Evolutionary conservation across 1,140 invertebrate species (phyloP), one percentile per base, ranked within the genome.

Genomic region (Drosophila ercepeae): DNA sequence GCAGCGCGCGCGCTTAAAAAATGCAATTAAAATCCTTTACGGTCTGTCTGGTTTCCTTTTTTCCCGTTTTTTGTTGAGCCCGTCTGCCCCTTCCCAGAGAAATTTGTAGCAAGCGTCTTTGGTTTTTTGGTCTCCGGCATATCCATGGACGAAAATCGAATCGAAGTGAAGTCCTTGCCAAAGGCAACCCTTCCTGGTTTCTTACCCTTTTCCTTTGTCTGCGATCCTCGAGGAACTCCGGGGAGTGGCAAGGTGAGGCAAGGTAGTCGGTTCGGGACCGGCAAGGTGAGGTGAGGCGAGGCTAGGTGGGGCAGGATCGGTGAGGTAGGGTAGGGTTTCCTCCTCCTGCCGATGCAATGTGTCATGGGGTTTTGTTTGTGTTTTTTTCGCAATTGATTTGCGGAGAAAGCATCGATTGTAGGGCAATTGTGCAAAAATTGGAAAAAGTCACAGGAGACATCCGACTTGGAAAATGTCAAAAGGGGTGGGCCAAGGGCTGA

Each of bases 401-500:
- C 82, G 82, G 82, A 86, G 82, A 86, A 86, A 86, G 82, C 82
- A 86, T 86, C 82, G 82, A 86, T 86, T 86, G 82, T 86, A 81
- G 74, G 77, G 70, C 86, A 86, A 86, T 86, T 86, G 82, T 88
- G 82, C 82, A 82, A 86, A 88, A 86, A 82, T 86, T 88, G 77
- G 77, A 61, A 82, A 82, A 88, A 86, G 81, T 86, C 81, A 88
- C 82, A 71, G 82, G 64, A 77, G 64, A 53, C 48, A 34, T 50
- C 41, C 29, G 51, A 39, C 29, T 45, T 45, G 50, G 34, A 11
- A 57, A 69, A 78, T 78, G 78, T 78, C 73, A 70, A 69, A 67
- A 45, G 59, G 82, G 82, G 76, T 51, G 76, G 74, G 32, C 16
- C 4, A 16, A 4, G n/a, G 36, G 36, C 14, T 39, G 36, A 5